Conservation (phyloP, 2,888 invertebrate genomes). For the Agriotes lineatus region DNA sequence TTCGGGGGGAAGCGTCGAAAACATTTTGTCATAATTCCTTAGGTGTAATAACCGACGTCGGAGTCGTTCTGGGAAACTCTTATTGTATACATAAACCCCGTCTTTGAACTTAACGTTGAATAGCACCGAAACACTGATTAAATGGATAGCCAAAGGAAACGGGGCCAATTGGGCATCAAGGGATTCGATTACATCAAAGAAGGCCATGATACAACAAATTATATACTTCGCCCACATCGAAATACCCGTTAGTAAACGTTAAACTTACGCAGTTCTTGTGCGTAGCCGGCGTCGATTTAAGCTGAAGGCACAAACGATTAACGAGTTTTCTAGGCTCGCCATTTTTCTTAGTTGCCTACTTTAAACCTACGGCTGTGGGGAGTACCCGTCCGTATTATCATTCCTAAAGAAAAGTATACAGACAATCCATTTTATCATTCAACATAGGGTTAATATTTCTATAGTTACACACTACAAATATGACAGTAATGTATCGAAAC, state of each 20-base stretch:
- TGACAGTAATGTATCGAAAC: too few relatives aligned
- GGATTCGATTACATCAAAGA: constrained; percentile 19
- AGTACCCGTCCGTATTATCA: too few relatives aligned
- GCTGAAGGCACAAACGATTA: too few relatives aligned
- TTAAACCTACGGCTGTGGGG: too few relatives aligned
- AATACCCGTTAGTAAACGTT: not conserved
- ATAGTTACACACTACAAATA: too few relatives aligned
- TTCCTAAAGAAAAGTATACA: too few relatives aligned
- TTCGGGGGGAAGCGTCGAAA: constrained; percentile 9
- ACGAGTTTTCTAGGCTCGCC: too few relatives aligned
- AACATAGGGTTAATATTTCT: too few relatives aligned
- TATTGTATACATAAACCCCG: constrained; percentile 14
- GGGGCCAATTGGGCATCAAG: constrained; percentile 18
- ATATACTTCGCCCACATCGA: not conserved
- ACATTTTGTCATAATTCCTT: constrained; percentile 18
- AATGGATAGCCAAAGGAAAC: constrained; percentile 20
- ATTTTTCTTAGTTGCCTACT: too few relatives aligned
- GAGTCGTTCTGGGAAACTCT: constrained; percentile 7
- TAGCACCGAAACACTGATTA: constrained; percentile 10
- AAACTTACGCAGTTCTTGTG: not conserved
- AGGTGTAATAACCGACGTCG: constrained; percentile 12
- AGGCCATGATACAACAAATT: constrained; percentile 6
- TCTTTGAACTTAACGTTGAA: constrained; percentile 10
- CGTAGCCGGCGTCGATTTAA: not conserved
- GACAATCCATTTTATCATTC: too few relatives aligned